A percentile compares a stretch with the other conserved stretches of the same genome.
Conservation (phyloP, 2,888 invertebrate species). For the Seladonia tumulorum region DNA sequence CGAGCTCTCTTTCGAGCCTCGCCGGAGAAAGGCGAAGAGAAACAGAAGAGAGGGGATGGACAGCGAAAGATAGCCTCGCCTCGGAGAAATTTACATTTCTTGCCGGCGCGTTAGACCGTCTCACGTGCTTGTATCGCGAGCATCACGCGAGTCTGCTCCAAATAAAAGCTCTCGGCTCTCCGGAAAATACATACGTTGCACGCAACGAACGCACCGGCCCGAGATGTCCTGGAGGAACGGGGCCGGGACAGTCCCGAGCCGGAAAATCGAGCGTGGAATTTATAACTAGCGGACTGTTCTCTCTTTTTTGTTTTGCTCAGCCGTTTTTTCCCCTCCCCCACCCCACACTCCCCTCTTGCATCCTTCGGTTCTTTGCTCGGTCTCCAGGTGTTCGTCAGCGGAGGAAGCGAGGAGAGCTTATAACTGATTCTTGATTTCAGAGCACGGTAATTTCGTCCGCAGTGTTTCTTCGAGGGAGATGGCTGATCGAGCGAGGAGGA, state of each 20-base stretch:
- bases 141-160: slow-evolving; percentile 4
- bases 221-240: slow-evolving; percentile 32
- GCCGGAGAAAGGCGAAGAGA: not conserved
- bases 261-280: slow-evolving; percentile 57
- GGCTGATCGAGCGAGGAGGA: not conserved
- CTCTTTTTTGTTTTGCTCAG: not conserved
- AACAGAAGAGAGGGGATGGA: not conserved
- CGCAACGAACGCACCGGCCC: slow-evolving; percentile 39
- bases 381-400: slow-evolving; percentile 32
- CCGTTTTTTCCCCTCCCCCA: not conserved
- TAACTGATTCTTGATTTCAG: slow-evolving; percentile 39
- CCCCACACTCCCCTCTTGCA: too few species aligned
- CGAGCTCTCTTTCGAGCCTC: not conserved
- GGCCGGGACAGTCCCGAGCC: slow-evolving; percentile 3
- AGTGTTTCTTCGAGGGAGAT: not conserved
- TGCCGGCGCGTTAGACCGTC: slow-evolving; percentile 30
- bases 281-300: slow-evolving; percentile 40
- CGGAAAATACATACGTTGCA: slow-evolving; percentile 37
- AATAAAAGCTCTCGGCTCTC: slow-evolving; percentile 29
- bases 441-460: slow-evolving; percentile 19
- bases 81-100: slow-evolving; percentile 55
- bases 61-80: not conserved
- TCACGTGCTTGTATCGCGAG: not conserved
- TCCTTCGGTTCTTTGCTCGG: slow-evolving; percentile 20
- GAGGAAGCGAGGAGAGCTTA: slow-evolving; percentile 13